Evolutionary conservation across 2,113 vertebrate species (phyloP).

Genomic region (Camarhynchus parvulus): DNA sequence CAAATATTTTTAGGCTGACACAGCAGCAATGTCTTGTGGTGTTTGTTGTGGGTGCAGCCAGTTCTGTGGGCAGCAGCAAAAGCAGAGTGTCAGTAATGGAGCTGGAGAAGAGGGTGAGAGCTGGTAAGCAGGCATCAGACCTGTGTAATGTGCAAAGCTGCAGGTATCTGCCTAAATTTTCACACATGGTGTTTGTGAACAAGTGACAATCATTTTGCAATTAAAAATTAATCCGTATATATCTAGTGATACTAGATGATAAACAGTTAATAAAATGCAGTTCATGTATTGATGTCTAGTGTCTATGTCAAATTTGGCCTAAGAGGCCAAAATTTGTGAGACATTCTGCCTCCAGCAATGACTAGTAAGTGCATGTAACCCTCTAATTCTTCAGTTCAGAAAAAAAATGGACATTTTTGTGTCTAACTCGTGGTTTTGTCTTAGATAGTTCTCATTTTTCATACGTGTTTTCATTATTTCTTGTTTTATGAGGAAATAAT

Average conservation of each 20-base stretch:
- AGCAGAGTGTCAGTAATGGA: no score
- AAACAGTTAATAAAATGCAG: neutral
- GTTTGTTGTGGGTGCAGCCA: neutral
- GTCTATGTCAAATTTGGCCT: neutral
- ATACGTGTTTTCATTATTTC: neutral
- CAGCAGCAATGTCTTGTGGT: fast-evolving
- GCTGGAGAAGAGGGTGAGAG: neutral
- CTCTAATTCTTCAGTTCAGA: neutral
- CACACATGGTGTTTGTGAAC: neutral
- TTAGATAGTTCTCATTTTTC: neutral
- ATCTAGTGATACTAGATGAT: neutral
- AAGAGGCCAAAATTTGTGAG: neutral
- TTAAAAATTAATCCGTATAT: neutral
- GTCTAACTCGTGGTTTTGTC: neutral
- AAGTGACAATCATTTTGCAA: neutral
- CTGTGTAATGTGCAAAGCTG: neutral
- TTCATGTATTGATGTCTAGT: neutral
- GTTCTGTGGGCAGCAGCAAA: neutral
- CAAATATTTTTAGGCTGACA: neutral
- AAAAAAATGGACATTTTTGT: neutral
- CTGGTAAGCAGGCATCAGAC: neutral
- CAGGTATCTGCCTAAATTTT: neutral
- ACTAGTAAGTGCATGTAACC: neutral
- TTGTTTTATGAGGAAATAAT: neutral
- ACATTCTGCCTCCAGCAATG: neutral